Conservation (phyloP, 2,797 vertebrate genomes). For the Poeciliopsis gracilis region DNA sequence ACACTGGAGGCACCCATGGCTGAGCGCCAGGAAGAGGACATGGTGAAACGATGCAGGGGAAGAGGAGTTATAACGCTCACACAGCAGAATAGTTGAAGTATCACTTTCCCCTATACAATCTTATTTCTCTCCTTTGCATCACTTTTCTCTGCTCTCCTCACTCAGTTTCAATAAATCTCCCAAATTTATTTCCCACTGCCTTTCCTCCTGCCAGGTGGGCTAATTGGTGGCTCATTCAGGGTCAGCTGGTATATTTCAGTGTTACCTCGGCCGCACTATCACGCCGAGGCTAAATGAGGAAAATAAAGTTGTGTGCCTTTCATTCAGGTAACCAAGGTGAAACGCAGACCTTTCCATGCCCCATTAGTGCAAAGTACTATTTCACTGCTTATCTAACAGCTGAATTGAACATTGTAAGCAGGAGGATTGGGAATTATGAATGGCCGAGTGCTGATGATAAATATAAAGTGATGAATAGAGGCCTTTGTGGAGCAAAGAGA, state of each 20-base stretch:
- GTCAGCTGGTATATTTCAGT: constrained; percentile 38
- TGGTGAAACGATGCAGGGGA: constrained; percentile 31
- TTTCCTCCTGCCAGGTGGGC: constrained; percentile 30
- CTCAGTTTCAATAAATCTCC: constrained; percentile 24
- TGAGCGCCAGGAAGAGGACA: constrained; percentile 45
- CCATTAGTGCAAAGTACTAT: constrained; percentile 32
- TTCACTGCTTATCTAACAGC: constrained; percentile 62
- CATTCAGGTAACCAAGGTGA: constrained; percentile 48
- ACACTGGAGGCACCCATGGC: constrained; percentile 50
- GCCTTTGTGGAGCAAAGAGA: constrained; percentile 68
- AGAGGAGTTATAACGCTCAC: constrained; percentile 39
- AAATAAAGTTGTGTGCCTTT: constrained; percentile 22
- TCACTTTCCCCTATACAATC: constrained; percentile 34
- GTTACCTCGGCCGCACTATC: constrained; percentile 2
- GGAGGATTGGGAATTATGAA: constrained; percentile 72
- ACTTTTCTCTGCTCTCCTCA: constrained; percentile 17
- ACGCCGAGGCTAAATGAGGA: constrained; percentile 39
- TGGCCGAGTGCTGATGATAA: constrained; percentile 67
- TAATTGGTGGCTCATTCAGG: constrained; percentile 40
- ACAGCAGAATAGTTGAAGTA: constrained; percentile 41
- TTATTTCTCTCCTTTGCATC: constrained; percentile 31
- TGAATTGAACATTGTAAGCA: constrained; percentile 67
- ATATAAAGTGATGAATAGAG: constrained; percentile 65
- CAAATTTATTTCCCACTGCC: constrained; percentile 13
- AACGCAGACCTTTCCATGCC: constrained; percentile 36